A percentile compares a stretch with the other conserved stretches of the same genome.
Evolutionary conservation across 2,888 invertebrate species (phyloP).

Genomic region (Zaprionus lineosus): DNA sequence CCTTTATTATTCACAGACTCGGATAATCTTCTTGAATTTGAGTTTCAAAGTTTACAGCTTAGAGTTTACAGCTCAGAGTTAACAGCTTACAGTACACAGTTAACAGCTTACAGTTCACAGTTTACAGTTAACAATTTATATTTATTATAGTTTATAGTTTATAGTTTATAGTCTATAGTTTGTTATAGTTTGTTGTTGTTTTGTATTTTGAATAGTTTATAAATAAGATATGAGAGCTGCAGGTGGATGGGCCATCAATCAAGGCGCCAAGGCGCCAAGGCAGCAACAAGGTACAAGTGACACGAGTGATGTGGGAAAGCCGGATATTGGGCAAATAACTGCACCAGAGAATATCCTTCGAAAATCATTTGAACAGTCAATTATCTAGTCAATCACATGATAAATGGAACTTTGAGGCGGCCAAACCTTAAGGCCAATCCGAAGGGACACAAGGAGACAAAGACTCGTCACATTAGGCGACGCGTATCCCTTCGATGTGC

Average conservation of each 20-base stretch:
- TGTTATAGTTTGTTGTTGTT: no score
- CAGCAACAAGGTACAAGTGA: background rate
- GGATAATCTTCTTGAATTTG: no score
- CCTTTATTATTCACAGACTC: no score
- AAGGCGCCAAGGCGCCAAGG: no score
- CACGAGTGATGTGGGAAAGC: slow-evolving; percentile 16
- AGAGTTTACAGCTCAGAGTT: no score
- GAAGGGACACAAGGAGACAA: slow-evolving; percentile 24
- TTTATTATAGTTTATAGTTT: no score
- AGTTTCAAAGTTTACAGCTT: no score
- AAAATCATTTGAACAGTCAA: slow-evolving; percentile 47
- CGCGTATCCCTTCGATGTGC: slow-evolving; percentile 43
- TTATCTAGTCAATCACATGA: slow-evolving; percentile 74
- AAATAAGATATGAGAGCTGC: background rate
- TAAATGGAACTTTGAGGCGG: slow-evolving; percentile 55
- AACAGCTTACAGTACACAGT: no score
- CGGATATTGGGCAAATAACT: background rate
- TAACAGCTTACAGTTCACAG: no score
- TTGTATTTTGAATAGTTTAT: no score
- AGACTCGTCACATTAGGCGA: slow-evolving; percentile 62
- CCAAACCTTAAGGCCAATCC: slow-evolving; percentile 21
- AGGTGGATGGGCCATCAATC: background rate
- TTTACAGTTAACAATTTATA: no score
- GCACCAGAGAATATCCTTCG: slow-evolving; percentile 1
- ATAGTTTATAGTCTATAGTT: no score